Percentiles rank a stretch among this genome's conserved stretches.
Conservation (phyloP, 1,140 invertebrate species). For the Drosophila ficusphila region DNA sequence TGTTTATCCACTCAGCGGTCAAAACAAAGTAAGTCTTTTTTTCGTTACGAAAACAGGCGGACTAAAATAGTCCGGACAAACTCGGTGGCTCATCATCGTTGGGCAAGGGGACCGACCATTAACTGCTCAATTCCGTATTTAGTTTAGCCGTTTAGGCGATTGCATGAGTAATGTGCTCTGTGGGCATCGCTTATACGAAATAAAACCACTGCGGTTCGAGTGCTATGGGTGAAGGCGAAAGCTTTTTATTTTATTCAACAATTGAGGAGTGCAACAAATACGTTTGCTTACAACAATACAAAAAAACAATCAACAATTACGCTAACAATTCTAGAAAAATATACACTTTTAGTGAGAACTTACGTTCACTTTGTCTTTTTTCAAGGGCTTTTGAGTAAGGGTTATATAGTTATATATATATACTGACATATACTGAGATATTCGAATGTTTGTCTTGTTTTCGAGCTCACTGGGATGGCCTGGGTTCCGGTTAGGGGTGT, state of each 20-base stretch:
- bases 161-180: conserved; percentile 10
- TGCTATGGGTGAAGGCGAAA: conserved; percentile 32
- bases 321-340: conserved; percentile 46
- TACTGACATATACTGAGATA: conserved; percentile 24
- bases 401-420: conserved; percentile 9
- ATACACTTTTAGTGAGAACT: conserved; percentile 25
- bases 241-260: conserved; percentile 45
- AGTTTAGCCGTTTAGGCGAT: neutral
- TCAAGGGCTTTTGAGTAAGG: conserved; percentile 1
- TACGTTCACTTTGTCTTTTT: conserved; percentile 4
- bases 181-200: neutral
- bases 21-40: neutral
- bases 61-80: conserved; percentile 1
- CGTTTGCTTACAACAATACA: conserved; percentile 38
- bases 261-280: conserved; percentile 41
- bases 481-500: neutral
- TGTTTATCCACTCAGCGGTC: neutral
- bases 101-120: conserved; percentile 10
- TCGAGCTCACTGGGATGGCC: conserved; percentile 4
- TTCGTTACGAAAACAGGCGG: neutral
- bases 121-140: conserved; percentile 2
- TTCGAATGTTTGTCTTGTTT: conserved; percentile 41
- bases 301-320: conserved; percentile 39
- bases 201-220: conserved; percentile 10
- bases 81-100: neutral